These are phyloP conservation scores for Threskiornis aethiopicus DNA, from an alignment of 2,797 vertebrate species.

Conservation along the genomic window DNA sequence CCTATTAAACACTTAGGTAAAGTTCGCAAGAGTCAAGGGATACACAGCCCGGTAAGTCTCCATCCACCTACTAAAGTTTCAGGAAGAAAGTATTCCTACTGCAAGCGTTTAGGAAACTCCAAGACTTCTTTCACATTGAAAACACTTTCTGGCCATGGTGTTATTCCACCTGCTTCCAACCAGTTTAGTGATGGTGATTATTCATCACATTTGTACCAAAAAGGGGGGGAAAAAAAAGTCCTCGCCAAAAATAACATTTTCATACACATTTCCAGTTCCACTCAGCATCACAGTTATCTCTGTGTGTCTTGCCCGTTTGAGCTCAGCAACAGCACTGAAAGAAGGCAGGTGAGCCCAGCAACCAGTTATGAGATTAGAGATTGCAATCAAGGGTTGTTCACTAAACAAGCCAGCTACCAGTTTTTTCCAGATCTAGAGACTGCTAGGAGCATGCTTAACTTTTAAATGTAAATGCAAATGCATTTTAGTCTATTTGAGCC, in stretches of 20 bases:
- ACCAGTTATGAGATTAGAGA: neutral
- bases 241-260: neutral
- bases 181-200: neutral
- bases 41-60: neutral
- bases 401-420: neutral
- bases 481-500: neutral
- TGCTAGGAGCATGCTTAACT: neutral
- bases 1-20: neutral
- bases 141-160: neutral
- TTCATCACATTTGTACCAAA: neutral
- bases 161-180: neutral
- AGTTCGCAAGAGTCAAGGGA: neutral
- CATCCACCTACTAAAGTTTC: neutral
- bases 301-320: neutral
- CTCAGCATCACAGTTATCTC: neutral
- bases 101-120: neutral
- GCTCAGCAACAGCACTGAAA: neutral
- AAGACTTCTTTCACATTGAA: neutral
- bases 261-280: neutral
- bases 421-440: neutral
- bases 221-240: neutral
- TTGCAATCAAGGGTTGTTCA: neutral
- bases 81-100: neutral
- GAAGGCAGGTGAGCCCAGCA: neutral
- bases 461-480: neutral